Conservation (phyloP, 2,797 vertebrate genomes). For the Dicrostonyx torquatus region DNA sequence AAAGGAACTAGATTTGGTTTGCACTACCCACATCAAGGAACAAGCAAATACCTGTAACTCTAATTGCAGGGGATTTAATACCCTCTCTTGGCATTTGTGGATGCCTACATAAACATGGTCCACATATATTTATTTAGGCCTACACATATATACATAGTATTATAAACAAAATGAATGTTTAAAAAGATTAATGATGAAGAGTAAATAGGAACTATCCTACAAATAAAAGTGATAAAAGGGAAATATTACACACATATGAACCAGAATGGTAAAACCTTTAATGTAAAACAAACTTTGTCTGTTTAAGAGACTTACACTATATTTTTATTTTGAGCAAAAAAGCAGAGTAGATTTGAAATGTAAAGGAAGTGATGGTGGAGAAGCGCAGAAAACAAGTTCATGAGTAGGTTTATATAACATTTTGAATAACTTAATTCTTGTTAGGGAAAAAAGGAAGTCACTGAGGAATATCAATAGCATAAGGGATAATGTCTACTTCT, state of each 20-base stretch:
- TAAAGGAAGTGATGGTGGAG: background rate
- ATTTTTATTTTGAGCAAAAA: constrained; percentile 1
- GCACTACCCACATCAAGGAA: background rate
- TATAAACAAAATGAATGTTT: background rate
- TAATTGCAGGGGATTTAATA: background rate
- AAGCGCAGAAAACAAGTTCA: background rate
- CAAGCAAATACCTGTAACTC: background rate
- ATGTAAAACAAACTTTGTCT: background rate
- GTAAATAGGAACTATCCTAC: background rate
- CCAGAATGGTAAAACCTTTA: background rate
- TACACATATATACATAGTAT: background rate
- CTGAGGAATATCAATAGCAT: background rate
- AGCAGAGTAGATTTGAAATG: background rate
- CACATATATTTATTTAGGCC: background rate
- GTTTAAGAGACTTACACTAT: background rate
- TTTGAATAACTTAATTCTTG: constrained; percentile 8
- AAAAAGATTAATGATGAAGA: background rate
- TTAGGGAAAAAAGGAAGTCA: background rate
- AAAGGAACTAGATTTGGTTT: background rate
- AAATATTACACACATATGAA: background rate
- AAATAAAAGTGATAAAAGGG: background rate
- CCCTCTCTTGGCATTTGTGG: background rate
- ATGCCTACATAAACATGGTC: background rate
- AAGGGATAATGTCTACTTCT: background rate
- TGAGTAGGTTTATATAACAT: background rate